phyloP scores from a whole-genome alignment of 2,113 vertebrate species.

The Colossoma macropomum region DNA sequence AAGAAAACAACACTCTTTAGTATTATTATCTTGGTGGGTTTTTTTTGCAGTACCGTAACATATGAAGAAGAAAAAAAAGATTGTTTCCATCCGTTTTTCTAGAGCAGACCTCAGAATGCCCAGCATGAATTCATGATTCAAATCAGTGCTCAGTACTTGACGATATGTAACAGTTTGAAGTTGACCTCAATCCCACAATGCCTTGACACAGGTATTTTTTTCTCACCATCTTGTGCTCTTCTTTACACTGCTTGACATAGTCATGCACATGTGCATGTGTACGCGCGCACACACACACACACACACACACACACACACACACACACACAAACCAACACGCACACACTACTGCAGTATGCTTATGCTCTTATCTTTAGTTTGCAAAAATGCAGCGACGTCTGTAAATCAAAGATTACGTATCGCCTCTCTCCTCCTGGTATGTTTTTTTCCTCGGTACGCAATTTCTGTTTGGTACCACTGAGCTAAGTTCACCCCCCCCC shows the following conservation, averaged over 20 bases:
- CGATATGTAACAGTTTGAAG: slow-evolving; percentile 25
- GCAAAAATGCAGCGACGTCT: not conserved
- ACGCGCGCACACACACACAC: not conserved
- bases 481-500: not conserved
- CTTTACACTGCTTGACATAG: not conserved
- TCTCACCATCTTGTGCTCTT: not conserved
- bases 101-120: slow-evolving; percentile 20
- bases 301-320: not conserved
- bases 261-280: not conserved
- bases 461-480: not conserved
- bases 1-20: not conserved
- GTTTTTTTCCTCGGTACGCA: not conserved
- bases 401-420: not conserved
- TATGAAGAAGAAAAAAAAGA: not conserved
- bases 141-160: slow-evolving; percentile 32
- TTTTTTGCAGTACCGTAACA: not conserved
- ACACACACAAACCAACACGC: not conserved
- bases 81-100: not conserved
- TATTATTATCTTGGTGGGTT: not conserved
- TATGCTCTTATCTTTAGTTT: not conserved
- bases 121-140: slow-evolving; percentile 12
- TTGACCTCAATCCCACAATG: slow-evolving; percentile 22
- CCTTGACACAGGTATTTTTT: slow-evolving; percentile 16
- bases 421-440: not conserved
- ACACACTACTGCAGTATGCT: slow-evolving; percentile 4